phyloP scores from a whole-genome alignment of 2,113 vertebrate genomes.

The Trichomycterus rosablanca region DNA sequence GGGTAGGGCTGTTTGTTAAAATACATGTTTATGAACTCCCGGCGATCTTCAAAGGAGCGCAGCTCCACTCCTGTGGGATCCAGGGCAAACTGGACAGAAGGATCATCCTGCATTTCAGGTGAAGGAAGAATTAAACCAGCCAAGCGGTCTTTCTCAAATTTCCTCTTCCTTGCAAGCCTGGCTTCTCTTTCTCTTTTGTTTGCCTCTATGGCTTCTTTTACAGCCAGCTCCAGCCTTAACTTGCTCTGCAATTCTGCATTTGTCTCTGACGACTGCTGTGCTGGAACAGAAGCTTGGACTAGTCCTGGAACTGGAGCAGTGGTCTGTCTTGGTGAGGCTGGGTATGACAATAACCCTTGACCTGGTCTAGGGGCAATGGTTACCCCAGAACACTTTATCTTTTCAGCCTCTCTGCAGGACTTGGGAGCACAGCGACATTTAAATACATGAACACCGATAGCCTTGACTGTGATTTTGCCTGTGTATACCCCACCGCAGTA shows the following conservation, averaged over 20 bases:
- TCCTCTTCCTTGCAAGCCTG: conserved; percentile 65
- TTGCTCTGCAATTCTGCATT: conserved; percentile 57
- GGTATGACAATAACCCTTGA: conserved; percentile 17
- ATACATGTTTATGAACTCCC: conserved; percentile 82
- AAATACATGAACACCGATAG: conserved; percentile 86
- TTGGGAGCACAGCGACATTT: conserved; percentile 87
- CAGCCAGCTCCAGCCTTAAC: conserved; percentile 61
- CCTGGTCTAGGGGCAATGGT: conserved; percentile 17
- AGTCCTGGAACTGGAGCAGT: conserved; percentile 36
- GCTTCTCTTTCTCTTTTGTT: conserved; percentile 66
- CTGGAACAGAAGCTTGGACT: conserved; percentile 18
- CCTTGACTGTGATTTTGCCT: conserved; percentile 86
- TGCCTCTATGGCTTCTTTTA: conserved; percentile 60
- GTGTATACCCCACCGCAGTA: conserved; percentile 96
- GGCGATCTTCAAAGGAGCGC: conserved; percentile 72
- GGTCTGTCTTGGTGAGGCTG: conserved; percentile 18
- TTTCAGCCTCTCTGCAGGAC: conserved; percentile 56
- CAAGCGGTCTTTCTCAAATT: conserved; percentile 54
- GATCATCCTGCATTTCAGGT: conserved; percentile 48
- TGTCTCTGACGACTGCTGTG: neutral
- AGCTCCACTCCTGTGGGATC: conserved; percentile 70
- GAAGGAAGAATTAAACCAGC: conserved; percentile 26
- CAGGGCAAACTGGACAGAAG: conserved; percentile 66
- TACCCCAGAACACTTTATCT: conserved; percentile 19
- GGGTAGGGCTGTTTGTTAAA: conserved; percentile 86